Evolutionary conservation across 2,888 invertebrate species (phyloP).

Genomic region (Ypsolopha sequella): DNA sequence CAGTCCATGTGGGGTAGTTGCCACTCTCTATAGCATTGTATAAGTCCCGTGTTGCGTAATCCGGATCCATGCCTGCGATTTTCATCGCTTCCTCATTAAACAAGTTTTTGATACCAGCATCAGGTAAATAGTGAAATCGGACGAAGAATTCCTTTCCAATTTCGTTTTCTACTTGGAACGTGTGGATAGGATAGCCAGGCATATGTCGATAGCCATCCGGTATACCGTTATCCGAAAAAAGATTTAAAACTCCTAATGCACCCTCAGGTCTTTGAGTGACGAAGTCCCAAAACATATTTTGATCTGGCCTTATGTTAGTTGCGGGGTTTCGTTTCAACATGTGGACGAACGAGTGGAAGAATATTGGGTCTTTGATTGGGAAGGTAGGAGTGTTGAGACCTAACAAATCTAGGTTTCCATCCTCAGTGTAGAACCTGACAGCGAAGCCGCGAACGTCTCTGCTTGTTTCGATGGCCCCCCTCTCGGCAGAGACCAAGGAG

Average conservation of each 20-base stretch:
- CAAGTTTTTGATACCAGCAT: constrained; percentile 87
- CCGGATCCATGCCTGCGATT: constrained; percentile 82
- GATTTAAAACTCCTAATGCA: constrained; percentile 82
- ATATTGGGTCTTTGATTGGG: constrained; percentile 86
- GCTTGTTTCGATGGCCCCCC: constrained; percentile 86
- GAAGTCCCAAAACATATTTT: constrained; percentile 95
- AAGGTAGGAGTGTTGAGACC: constrained; percentile 92
- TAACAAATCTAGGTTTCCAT: constrained; percentile 90
- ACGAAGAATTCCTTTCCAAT: constrained; percentile 78
- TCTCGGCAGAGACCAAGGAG: constrained; percentile 85
- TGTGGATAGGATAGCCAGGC: constrained; percentile 94
- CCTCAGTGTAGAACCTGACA: constrained; percentile 90
- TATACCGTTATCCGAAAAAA: constrained; percentile 89
- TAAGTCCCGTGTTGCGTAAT: constrained; percentile 87
- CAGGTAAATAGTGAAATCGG: constrained; percentile 90
- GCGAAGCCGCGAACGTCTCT: constrained; percentile 92
- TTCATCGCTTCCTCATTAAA: constrained; percentile 72
- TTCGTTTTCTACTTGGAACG: constrained; percentile 86
- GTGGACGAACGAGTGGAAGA: constrained; percentile 92
- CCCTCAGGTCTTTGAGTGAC: constrained; percentile 85
- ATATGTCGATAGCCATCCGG: constrained; percentile 91
- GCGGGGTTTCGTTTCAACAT: constrained; percentile 93
- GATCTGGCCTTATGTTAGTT: constrained; percentile 81
- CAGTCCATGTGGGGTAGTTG: constrained; percentile 80
- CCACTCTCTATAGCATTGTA: constrained; percentile 85